phyloP scores from a whole-genome alignment of 1,140 invertebrate species.

The Atopsyche davidsoni region DNA sequence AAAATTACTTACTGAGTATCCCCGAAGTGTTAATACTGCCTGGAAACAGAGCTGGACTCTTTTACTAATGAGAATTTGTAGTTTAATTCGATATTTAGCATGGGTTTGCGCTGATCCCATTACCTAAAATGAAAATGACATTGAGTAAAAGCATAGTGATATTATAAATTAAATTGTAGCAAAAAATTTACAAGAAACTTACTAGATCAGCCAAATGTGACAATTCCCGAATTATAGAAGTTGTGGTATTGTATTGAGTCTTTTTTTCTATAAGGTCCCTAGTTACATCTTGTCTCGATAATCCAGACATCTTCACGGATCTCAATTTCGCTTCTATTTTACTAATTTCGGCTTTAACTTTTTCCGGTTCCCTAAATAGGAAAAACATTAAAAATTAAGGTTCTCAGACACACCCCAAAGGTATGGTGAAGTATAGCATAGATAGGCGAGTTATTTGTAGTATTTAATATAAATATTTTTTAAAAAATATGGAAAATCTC shows the following conservation, averaged over 20 bases:
- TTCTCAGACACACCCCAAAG: too few relatives aligned
- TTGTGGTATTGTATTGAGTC: slow-evolving; percentile 32
- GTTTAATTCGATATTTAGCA: slow-evolving; percentile 14
- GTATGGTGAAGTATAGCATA: too few relatives aligned
- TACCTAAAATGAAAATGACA: too few relatives aligned
- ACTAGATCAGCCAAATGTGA: slow-evolving; percentile 33
- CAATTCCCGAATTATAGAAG: slow-evolving; percentile 30
- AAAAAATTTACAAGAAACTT: too few relatives aligned
- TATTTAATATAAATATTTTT: too few relatives aligned
- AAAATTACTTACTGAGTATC: slow-evolving; percentile 42
- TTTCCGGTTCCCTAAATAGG: slow-evolving; percentile 35
- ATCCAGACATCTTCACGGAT: slow-evolving; percentile 34
- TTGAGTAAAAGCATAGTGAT: too few relatives aligned
- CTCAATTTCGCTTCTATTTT: slow-evolving; percentile 37
- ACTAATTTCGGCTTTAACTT: too few relatives aligned
- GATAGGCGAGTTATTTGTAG: too few relatives aligned
- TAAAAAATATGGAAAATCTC: too few relatives aligned
- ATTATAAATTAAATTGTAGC: too few relatives aligned
- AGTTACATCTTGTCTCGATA: slow-evolving; percentile 34
- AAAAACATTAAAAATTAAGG: too few relatives aligned
- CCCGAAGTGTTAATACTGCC: slow-evolving; percentile 43
- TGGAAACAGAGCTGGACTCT: slow-evolving; percentile 46
- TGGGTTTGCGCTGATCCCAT: not conserved
- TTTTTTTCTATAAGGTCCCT: slow-evolving; percentile 32
- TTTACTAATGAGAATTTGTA: slow-evolving; percentile 42